phyloP scores from a whole-genome alignment of 2,113 vertebrate species.

The Pseudorectes ferrugineus region DNA sequence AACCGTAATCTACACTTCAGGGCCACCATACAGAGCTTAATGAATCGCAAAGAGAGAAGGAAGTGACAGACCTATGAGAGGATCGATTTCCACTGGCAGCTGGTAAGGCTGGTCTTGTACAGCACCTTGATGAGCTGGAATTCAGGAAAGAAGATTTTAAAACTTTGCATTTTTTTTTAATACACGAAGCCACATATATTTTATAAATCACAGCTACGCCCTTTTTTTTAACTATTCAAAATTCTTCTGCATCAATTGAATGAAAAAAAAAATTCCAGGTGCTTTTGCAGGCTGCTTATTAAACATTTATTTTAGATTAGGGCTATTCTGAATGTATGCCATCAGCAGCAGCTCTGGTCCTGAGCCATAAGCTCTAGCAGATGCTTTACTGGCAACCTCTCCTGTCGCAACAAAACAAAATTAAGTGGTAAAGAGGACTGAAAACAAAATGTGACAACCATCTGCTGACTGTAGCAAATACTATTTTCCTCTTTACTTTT shows the following conservation, averaged over 20 bases:
- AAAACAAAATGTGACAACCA: slow-evolving; percentile 84
- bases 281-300: slow-evolving; percentile 68
- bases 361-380: slow-evolving; percentile 80
- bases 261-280: slow-evolving; percentile 53
- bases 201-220: background rate
- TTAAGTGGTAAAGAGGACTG: slow-evolving; percentile 79
- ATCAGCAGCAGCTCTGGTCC: slow-evolving; percentile 67
- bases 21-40: slow-evolving; percentile 86
- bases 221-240: background rate
- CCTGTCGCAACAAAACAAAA: slow-evolving; percentile 78
- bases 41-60: slow-evolving; percentile 84
- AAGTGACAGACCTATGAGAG: slow-evolving; percentile 96
- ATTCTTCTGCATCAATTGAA: slow-evolving; percentile 11
- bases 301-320: slow-evolving; percentile 80
- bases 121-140: slow-evolving; percentile 94
- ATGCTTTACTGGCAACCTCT: slow-evolving; percentile 81
- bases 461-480: slow-evolving; percentile 79
- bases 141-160: slow-evolving; percentile 70
- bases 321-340: slow-evolving; percentile 72
- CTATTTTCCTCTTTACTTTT: slow-evolving; percentile 67
- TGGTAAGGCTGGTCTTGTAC: slow-evolving; percentile 97
- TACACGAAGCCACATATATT: slow-evolving; percentile 1
- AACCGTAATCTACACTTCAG: slow-evolving; percentile 93
- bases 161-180: slow-evolving; percentile 48
- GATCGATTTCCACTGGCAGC: slow-evolving; percentile 99